These are phyloP conservation scores for Smittia sp. DNA, from an alignment of 2,888 invertebrate genomes.

Conservation along the genomic window DNA sequence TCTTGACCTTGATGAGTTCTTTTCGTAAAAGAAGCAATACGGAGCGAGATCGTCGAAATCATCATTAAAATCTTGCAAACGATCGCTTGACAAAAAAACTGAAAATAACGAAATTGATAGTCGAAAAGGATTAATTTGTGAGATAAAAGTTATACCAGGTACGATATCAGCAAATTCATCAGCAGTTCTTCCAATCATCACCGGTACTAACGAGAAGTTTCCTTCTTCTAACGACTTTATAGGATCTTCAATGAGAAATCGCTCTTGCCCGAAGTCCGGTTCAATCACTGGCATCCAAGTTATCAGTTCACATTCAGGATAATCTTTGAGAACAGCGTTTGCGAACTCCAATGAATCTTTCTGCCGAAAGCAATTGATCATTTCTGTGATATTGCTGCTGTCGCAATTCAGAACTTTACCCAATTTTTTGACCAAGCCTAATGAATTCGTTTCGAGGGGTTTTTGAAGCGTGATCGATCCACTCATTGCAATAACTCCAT, in stretches of 20 bases:
- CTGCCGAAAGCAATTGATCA: slow-evolving; percentile 58
- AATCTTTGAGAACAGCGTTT: neutral
- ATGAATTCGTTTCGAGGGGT: slow-evolving; percentile 55
- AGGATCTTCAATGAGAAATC: slow-evolving; percentile 2
- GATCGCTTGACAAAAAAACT: too few species aligned
- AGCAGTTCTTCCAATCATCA: slow-evolving; percentile 10
- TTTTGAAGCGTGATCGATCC: slow-evolving; percentile 58
- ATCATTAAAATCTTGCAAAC: too few species aligned
- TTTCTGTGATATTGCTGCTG: slow-evolving; percentile 54
- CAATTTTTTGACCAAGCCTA: slow-evolving; percentile 59
- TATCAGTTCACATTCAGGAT: neutral
- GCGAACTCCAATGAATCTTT: neutral
- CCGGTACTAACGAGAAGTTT: neutral
- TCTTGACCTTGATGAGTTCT: slow-evolving; percentile 50
- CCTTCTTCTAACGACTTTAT: neutral
- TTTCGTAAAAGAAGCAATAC: slow-evolving; percentile 57
- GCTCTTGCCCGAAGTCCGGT: slow-evolving; percentile 44
- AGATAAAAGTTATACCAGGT: neutral
- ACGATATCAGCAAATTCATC: slow-evolving; percentile 52
- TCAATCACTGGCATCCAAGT: slow-evolving; percentile 42
- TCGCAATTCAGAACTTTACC: slow-evolving; percentile 61
- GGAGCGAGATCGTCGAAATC: slow-evolving; percentile 52
- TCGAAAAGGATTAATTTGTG: too few species aligned
- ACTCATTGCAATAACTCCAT: slow-evolving; percentile 66
- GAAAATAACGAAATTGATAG: too few species aligned